Conservation (phyloP, 2,113 vertebrate genomes). For the Psettodes erumei region DNA sequence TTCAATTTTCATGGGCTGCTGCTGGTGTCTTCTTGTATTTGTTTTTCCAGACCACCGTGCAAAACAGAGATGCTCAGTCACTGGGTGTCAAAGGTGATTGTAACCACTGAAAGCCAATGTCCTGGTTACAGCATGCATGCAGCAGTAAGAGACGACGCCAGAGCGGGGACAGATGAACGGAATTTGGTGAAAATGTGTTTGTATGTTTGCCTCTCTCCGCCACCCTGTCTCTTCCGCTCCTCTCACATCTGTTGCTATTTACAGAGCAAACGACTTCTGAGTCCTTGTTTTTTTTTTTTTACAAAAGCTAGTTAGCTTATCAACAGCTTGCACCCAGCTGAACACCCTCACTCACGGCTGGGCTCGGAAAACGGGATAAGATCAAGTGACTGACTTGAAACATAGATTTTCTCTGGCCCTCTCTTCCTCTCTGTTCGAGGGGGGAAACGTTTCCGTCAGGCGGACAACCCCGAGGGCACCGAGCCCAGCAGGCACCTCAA, state of each 20-base stretch:
- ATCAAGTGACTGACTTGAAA: slow-evolving; percentile 49
- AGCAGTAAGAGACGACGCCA: not conserved
- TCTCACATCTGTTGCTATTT: slow-evolving; percentile 60
- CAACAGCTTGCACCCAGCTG: slow-evolving; percentile 54
- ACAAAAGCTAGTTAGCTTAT: slow-evolving; percentile 57
- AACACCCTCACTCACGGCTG: slow-evolving; percentile 30
- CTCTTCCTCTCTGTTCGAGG: slow-evolving; percentile 23
- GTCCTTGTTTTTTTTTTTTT: no score
- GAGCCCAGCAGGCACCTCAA: slow-evolving; percentile 11
- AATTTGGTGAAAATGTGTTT: slow-evolving; percentile 9
- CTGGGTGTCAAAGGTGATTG: slow-evolving; percentile 16
- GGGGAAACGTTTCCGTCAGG: slow-evolving; percentile 26
- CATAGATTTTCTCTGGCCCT: slow-evolving; percentile 12
- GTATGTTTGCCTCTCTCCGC: not conserved
- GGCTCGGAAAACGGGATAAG: slow-evolving; percentile 49
- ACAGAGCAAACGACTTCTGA: slow-evolving; percentile 50
- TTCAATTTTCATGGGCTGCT: not conserved
- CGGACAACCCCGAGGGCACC: slow-evolving; percentile 34
- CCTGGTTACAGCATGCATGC: slow-evolving; percentile 4
- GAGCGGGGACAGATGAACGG: not conserved
- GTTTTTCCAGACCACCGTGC: not conserved
- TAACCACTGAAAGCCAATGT: slow-evolving; percentile 9
- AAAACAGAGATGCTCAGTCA: not conserved
- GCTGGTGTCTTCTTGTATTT: not conserved
- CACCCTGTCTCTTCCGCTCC: not conserved